Conservation (phyloP, 2,797 vertebrate genomes). For the Brachyrhaphis roseni region DNA sequence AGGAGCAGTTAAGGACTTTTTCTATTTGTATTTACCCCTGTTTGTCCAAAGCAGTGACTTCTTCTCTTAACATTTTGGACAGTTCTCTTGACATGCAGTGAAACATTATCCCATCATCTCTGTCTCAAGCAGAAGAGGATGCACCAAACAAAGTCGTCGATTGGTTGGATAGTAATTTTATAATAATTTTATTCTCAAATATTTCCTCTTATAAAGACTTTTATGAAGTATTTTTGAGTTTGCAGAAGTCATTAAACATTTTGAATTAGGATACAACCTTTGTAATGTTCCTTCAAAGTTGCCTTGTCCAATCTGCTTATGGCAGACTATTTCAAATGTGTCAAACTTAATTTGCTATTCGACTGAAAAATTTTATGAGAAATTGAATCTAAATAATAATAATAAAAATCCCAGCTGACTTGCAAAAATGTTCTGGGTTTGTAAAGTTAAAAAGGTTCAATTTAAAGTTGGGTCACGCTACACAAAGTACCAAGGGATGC, state of each 20-base stretch:
- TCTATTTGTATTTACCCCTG: too few relatives aligned
- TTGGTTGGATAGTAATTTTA: background rate
- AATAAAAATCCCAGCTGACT: background rate
- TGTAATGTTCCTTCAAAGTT: background rate
- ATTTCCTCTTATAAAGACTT: background rate
- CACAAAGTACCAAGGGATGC: background rate
- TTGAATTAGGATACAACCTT: background rate
- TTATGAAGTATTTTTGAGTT: background rate
- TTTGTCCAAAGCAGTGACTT: background rate
- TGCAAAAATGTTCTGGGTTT: background rate
- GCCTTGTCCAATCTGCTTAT: background rate
- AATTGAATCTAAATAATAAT: background rate
- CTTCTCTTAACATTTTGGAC: background rate
- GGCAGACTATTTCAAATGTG: background rate
- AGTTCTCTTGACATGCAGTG: background rate
- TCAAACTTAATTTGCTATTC: background rate
- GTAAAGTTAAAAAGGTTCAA: background rate
- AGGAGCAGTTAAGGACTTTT: background rate
- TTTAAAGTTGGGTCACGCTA: background rate
- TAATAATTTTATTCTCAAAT: background rate
- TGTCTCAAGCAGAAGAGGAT: background rate
- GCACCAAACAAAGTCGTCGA: background rate
- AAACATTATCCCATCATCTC: background rate
- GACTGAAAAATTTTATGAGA: background rate
- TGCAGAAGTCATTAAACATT: background rate